Conservation (phyloP, 2,797 vertebrate species). For the Picus viridis region DNA sequence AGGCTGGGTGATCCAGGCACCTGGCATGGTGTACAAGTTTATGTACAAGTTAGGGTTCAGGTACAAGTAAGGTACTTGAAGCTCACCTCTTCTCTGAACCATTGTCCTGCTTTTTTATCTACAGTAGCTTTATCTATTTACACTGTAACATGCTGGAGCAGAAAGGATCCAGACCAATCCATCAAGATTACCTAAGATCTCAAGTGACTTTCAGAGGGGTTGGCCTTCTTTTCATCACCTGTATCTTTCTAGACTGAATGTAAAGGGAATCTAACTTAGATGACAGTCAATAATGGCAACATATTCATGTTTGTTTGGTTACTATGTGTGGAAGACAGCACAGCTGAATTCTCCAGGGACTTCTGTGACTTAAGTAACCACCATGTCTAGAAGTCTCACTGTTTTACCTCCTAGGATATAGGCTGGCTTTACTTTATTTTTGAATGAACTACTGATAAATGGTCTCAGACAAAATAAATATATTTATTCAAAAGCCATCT, state of each 20-base stretch:
- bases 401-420: neutral
- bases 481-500: neutral
- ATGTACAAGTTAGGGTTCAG: neutral
- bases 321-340: rapidly evolving
- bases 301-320: neutral
- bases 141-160: neutral
- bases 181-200: neutral
- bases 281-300: neutral
- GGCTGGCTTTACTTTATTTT: neutral
- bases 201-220: neutral
- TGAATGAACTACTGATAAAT: neutral
- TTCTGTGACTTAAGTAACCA: neutral
- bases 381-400: neutral
- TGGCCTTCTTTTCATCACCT: neutral
- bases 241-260: neutral
- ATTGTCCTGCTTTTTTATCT: neutral
- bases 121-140: neutral
- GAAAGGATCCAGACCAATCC: neutral
- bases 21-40: neutral
- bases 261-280: neutral
- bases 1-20: neutral
- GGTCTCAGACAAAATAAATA: neutral
- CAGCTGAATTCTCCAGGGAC: neutral
- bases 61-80: neutral
- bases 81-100: neutral